A percentile compares a stretch with the other conserved stretches of the same genome.
Evolutionary conservation across 2,797 vertebrate genomes (phyloP).

Genomic region (Coregonus suidteri): DNA sequence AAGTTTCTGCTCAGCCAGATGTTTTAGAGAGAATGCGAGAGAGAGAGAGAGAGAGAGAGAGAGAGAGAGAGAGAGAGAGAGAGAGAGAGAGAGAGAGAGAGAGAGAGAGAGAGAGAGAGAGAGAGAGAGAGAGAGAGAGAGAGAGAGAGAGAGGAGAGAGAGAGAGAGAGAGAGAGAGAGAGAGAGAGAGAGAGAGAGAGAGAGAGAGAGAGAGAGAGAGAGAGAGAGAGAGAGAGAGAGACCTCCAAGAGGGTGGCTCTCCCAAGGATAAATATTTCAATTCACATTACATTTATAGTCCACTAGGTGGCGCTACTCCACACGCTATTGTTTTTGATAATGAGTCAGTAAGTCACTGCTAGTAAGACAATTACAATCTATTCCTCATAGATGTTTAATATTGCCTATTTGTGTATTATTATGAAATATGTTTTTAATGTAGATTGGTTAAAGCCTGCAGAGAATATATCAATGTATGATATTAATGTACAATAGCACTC

Average conservation of each 20-base stretch:
- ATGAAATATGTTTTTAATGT: neutral
- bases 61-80: neutral
- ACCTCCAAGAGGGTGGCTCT: neutral
- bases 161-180: neutral
- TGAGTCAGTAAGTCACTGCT: neutral
- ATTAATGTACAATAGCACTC: neutral
- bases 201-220: neutral
- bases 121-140: neutral
- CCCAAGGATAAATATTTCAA: neutral
- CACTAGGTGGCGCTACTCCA: slow-evolving; percentile 39
- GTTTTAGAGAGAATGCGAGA: neutral
- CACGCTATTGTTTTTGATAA: neutral
- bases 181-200: neutral
- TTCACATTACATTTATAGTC: neutral
- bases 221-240: neutral
- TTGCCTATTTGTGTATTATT: neutral
- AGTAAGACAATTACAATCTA: neutral
- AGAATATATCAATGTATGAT: neutral
- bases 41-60: neutral
- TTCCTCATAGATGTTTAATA: neutral
- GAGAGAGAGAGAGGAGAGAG: neutral
- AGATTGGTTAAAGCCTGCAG: neutral
- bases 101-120: neutral
- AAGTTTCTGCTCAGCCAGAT: slow-evolving; percentile 10
- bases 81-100: neutral